These are phyloP conservation scores for Azemiops feae DNA, from an alignment of 2,113 vertebrate genomes.

Conservation along the genomic window DNA sequence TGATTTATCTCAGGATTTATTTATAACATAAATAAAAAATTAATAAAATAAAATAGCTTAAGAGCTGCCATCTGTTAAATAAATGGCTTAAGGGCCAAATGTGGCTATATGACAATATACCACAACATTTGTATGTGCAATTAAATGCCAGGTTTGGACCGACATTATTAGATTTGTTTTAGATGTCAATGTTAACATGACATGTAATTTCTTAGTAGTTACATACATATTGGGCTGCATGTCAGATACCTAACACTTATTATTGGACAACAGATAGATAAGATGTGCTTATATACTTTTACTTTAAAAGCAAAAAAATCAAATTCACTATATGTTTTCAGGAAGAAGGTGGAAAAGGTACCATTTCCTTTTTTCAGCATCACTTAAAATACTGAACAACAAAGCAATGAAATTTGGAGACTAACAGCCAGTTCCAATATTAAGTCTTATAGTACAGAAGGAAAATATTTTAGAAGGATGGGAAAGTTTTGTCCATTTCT, in stretches of 20 bases:
- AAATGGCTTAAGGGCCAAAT: neutral
- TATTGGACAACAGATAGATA: no score
- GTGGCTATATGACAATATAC: neutral
- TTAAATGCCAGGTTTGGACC: neutral
- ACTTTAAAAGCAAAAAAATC: no score
- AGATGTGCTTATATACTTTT: no score
- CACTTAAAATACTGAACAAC: neutral
- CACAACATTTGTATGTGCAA: neutral
- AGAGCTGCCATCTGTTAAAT: no score
- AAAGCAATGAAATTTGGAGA: neutral
- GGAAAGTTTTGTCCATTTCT: no score
- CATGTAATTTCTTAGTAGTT: no score
- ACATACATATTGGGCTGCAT: no score
- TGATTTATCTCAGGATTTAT: neutral
- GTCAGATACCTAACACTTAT: no score
- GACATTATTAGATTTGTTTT: neutral
- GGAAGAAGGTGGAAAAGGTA: no score
- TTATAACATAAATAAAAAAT: neutral
- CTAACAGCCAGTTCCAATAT: neutral
- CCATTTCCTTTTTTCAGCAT: neutral
- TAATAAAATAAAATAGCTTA: neutral
- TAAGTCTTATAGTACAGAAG: neutral
- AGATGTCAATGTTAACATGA: no score
- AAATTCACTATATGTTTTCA: no score
- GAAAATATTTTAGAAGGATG: neutral